Evolutionary conservation across 2,797 vertebrate genomes (phyloP).

Genomic region (Ctenochaetus hawaiiensis): DNA sequence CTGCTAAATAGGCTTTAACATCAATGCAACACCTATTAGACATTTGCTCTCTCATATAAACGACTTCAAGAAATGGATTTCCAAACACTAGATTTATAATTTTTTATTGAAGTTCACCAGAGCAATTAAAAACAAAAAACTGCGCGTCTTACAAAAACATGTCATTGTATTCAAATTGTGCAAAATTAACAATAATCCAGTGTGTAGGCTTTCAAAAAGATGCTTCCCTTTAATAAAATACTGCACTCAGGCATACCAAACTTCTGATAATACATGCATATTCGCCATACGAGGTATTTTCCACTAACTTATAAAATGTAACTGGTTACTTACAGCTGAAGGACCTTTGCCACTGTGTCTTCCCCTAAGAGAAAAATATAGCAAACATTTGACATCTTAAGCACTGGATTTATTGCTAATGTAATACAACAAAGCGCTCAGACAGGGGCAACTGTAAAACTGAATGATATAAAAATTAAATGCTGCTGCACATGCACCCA

Average conservation of each 20-base stretch:
- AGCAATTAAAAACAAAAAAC: conserved; percentile 21
- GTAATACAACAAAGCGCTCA: conserved; percentile 1
- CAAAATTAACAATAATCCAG: background rate
- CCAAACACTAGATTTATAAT: conserved; percentile 2
- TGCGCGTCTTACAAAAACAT: conserved; percentile 16
- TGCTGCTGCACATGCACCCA: background rate
- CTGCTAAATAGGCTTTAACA: conserved; percentile 2
- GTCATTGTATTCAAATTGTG: background rate
- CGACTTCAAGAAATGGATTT: background rate
- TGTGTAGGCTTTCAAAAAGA: background rate
- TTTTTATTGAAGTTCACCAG: background rate
- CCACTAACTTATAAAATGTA: conserved; percentile 7
- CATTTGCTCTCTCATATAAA: conserved; percentile 1
- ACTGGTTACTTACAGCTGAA: conserved; percentile 89
- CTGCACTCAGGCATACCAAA: background rate
- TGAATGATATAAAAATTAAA: conserved; percentile 9
- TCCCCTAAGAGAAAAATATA: conserved; percentile 87
- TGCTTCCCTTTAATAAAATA: background rate
- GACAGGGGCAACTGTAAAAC: background rate
- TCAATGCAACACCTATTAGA: conserved; percentile 7
- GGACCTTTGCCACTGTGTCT: conserved; percentile 96
- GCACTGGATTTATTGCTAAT: background rate
- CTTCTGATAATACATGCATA: background rate
- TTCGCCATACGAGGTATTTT: background rate
- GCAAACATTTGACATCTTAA: conserved; percentile 27